Percentiles rank a stretch among this genome's conserved stretches.
Conservation (phyloP, 1,140 invertebrate genomes). For the Teleogryllus occipitalis region DNA sequence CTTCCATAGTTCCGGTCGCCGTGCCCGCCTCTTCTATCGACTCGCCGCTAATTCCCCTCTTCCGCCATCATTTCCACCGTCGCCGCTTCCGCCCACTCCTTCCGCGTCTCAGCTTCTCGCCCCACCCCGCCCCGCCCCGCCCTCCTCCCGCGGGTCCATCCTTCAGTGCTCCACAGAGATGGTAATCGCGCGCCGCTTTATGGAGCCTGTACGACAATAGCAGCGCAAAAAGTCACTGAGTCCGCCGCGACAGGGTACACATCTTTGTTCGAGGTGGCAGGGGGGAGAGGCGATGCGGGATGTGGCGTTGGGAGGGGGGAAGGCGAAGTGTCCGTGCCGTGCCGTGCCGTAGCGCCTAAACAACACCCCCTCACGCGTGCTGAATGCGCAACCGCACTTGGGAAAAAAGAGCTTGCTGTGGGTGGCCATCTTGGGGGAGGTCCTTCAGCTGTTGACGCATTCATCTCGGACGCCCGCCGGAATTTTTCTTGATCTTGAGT, state of each 20-base stretch:
- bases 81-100: neutral
- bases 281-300: neutral
- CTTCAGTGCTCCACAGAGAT: constrained; percentile 3
- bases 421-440: too few species aligned
- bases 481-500: too few species aligned
- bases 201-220: neutral
- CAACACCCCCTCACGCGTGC: neutral
- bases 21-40: too few species aligned
- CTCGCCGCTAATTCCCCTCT: too few species aligned
- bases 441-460: too few species aligned
- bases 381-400: neutral
- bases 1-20: too few species aligned
- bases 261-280: neutral
- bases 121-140: too few species aligned
- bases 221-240: neutral
- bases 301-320: too few species aligned
- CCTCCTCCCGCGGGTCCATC: neutral
- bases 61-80: too few species aligned
- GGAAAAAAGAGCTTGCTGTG: too few species aligned
- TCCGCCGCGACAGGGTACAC: neutral
- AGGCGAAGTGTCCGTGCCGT: too few species aligned
- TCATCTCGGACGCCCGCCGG: too few species aligned
- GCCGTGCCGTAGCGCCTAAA: neutral
- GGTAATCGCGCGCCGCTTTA: neutral
- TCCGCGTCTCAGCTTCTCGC: neutral